Conservation (phyloP, 2,113 vertebrate species). For the Ptilorrhoa leucosticta region DNA sequence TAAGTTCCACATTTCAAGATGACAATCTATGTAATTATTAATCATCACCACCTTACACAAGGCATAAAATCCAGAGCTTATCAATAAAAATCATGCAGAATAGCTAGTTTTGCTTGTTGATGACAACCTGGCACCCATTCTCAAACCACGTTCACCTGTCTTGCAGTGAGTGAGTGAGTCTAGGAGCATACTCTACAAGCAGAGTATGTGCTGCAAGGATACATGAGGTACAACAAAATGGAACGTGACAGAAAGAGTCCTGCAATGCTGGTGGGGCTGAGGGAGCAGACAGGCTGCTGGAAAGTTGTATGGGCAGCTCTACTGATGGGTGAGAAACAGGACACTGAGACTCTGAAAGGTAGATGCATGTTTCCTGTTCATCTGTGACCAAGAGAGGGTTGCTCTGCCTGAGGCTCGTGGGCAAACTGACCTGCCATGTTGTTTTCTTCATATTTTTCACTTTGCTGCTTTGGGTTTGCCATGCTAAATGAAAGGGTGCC, state of each 20-base stretch:
- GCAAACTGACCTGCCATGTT: background rate
- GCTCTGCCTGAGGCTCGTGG: rapidly evolving
- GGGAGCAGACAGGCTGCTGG: background rate
- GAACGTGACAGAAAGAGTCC: background rate
- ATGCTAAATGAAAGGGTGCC: background rate
- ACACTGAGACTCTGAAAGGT: rapidly evolving
- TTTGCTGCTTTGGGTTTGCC: background rate
- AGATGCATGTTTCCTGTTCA: background rate
- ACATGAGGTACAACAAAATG: background rate
- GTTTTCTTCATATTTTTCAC: background rate
- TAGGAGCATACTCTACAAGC: background rate
- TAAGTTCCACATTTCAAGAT: background rate
- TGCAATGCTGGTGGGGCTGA: background rate
- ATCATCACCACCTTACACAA: background rate
- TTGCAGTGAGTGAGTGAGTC: background rate
- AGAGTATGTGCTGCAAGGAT: background rate
- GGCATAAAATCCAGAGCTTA: background rate
- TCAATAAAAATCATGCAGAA: background rate
- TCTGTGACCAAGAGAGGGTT: background rate
- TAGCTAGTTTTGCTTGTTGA: background rate
- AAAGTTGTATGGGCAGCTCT: background rate
- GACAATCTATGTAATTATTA: background rate
- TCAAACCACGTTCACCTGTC: background rate
- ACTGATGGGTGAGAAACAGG: rapidly evolving
- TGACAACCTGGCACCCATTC: background rate